Conservation (phyloP, 2,888 invertebrate species). For the Elegia similella region DNA sequence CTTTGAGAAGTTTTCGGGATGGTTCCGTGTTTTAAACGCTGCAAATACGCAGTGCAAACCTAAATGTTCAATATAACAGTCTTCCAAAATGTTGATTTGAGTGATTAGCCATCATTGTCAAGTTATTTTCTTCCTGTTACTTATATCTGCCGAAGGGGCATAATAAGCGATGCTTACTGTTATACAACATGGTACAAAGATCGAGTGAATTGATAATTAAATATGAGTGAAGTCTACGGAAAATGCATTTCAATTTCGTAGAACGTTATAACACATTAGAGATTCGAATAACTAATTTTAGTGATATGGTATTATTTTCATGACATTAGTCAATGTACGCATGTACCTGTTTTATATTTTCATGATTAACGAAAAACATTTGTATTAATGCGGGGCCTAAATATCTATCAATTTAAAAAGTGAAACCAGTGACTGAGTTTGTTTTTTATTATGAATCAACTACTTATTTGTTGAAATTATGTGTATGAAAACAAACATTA, state of each 20-base stretch:
- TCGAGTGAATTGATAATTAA: slow-evolving; percentile 21
- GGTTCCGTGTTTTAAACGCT: neutral
- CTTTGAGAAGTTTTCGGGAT: neutral
- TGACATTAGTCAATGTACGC: slow-evolving; percentile 64
- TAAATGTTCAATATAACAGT: slow-evolving; percentile 47
- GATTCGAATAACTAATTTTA: slow-evolving; percentile 36
- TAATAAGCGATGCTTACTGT: slow-evolving; percentile 16
- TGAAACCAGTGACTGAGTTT: slow-evolving; percentile 37
- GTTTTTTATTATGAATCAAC: slow-evolving; percentile 17
- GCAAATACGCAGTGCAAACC: slow-evolving; percentile 29
- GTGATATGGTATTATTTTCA: slow-evolving; percentile 51
- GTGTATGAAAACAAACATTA: neutral
- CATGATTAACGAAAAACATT: slow-evolving; percentile 45
- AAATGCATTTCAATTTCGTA: slow-evolving; percentile 49
- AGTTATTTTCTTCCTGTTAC: slow-evolving; percentile 46
- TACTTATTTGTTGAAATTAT: slow-evolving; percentile 7
- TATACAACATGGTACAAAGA: slow-evolving; percentile 11
- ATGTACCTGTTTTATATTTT: slow-evolving; percentile 66
- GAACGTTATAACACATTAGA: slow-evolving; percentile 37
- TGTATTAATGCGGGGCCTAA: slow-evolving; percentile 59
- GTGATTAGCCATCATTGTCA: slow-evolving; percentile 40
- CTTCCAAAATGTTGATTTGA: slow-evolving; percentile 68
- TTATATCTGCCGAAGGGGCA: slow-evolving; percentile 26
- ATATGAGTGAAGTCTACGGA: slow-evolving; percentile 20
- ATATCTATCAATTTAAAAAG: slow-evolving; percentile 36